These are phyloP conservation scores for Zaprionus lachaisei DNA, from an alignment of 1,140 invertebrate species.

Conservation along the genomic window DNA sequence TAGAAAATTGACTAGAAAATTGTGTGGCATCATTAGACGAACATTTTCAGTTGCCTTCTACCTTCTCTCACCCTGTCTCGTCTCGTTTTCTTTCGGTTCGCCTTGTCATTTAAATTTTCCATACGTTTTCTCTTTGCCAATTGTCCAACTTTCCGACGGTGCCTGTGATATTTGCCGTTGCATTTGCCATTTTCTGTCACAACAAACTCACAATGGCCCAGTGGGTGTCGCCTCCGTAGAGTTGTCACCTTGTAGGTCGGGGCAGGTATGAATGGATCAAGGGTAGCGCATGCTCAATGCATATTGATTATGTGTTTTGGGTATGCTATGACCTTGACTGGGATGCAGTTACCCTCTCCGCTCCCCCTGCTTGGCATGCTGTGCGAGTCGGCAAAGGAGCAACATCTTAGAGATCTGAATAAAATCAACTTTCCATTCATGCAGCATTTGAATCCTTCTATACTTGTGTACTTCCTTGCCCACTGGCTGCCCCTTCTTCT, in stretches of 20 bases:
- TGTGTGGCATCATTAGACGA: slow-evolving; percentile 58
- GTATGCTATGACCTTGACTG: slow-evolving; percentile 41
- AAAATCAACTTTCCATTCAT: not conserved
- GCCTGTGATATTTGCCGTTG: slow-evolving; percentile 49
- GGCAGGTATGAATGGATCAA: slow-evolving; percentile 2
- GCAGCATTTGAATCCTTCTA: not conserved
- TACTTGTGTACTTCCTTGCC: no score
- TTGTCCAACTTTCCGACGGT: slow-evolving; percentile 51
- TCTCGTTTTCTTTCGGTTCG: not conserved
- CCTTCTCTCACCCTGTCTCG: not conserved
- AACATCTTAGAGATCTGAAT: not conserved
- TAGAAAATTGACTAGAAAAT: slow-evolving; percentile 59
- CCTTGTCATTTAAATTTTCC: slow-evolving; percentile 8
- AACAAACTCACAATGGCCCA: slow-evolving; percentile 61
- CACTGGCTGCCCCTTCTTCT: not conserved
- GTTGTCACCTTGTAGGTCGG: slow-evolving; percentile 49
- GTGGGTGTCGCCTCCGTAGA: slow-evolving; percentile 31
- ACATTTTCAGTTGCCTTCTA: slow-evolving; percentile 33
- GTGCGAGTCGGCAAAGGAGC: not conserved
- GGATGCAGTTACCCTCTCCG: not conserved
- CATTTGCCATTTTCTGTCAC: slow-evolving; percentile 54
- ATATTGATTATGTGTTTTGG: slow-evolving; percentile 38
- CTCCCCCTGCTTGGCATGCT: not conserved
- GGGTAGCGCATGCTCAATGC: slow-evolving; percentile 35
- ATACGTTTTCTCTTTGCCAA: slow-evolving; percentile 43